These are phyloP conservation scores for Drosophila prolongata DNA, from an alignment of 2,888 invertebrate genomes.

Conservation along the genomic window DNA sequence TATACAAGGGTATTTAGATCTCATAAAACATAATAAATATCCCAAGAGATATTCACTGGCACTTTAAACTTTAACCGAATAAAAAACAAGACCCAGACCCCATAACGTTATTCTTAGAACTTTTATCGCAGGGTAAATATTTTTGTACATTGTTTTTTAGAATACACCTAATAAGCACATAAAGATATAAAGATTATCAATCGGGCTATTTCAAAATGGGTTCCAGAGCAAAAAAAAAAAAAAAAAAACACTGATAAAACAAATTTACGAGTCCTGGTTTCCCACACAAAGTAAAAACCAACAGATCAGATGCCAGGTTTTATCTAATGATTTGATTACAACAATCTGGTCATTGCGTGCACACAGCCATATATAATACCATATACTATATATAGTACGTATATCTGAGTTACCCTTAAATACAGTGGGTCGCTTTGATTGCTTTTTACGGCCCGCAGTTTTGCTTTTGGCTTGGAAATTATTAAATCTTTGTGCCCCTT, in stretches of 20 bases:
- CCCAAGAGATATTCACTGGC: neutral
- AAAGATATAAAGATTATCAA: slow-evolving; percentile 33
- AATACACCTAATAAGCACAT: slow-evolving; percentile 14
- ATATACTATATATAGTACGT: no score
- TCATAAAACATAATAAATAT: neutral
- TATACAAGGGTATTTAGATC: neutral
- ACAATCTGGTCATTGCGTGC: slow-evolving; percentile 19
- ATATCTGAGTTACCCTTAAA: slow-evolving; percentile 1
- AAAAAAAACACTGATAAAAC: slow-evolving; percentile 4
- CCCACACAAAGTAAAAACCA: neutral
- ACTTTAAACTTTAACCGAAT: neutral
- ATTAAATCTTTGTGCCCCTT: slow-evolving; percentile 30
- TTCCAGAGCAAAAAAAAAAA: neutral
- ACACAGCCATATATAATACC: neutral
- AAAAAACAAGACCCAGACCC: neutral
- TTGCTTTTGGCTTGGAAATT: slow-evolving; percentile 35
- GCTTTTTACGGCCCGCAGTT: slow-evolving; percentile 6
- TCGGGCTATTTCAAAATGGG: slow-evolving; percentile 8
- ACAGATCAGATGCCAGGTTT: slow-evolving; percentile 12
- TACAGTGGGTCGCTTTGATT: neutral
- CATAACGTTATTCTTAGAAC: slow-evolving; percentile 17
- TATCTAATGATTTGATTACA: slow-evolving; percentile 28
- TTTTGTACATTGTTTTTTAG: slow-evolving; percentile 12
- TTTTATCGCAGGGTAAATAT: slow-evolving; percentile 18
- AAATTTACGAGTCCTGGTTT: neutral